Evolutionary conservation across 2,888 invertebrate species (phyloP).

Genomic region (Rhagium mordax): DNA sequence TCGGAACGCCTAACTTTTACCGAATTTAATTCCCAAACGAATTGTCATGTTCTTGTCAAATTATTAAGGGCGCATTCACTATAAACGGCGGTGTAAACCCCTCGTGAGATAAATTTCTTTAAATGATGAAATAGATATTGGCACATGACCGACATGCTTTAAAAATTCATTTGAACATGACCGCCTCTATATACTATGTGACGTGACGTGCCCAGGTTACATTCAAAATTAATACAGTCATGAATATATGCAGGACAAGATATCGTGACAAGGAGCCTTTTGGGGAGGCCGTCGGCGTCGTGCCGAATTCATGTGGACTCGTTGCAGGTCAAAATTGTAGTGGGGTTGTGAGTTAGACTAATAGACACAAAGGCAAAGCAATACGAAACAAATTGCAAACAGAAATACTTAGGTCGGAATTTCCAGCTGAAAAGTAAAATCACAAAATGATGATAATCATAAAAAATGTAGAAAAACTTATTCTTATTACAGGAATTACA

Average conservation of each 20-base stretch:
- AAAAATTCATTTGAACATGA: conserved; percentile 54
- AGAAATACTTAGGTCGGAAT: too few species aligned
- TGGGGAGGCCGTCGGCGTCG: background rate
- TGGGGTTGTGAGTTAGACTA: too few species aligned
- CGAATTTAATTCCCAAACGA: conserved; percentile 23
- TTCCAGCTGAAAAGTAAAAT: too few species aligned
- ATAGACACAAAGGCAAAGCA: too few species aligned
- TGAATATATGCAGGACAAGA: conserved; percentile 48
- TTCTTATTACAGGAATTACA: too few species aligned
- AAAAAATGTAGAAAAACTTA: too few species aligned
- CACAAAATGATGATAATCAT: too few species aligned
- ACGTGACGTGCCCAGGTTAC: conserved; percentile 47
- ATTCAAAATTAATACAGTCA: conserved; percentile 53
- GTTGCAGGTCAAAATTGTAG: background rate
- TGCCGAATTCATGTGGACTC: background rate
- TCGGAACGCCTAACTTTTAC: conserved; percentile 6
- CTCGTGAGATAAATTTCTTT: conserved; percentile 45
- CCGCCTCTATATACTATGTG: conserved; percentile 45
- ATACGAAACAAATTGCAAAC: too few species aligned
- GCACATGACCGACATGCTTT: conserved; percentile 48
- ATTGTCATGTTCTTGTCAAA: conserved; percentile 35
- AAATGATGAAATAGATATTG: conserved; percentile 54
- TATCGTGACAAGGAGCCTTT: conserved; percentile 33
- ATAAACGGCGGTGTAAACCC: conserved; percentile 15
- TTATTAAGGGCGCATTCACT: conserved; percentile 36